Conservation (phyloP, 2,797 vertebrate genomes). For the Simalia tracyae region DNA sequence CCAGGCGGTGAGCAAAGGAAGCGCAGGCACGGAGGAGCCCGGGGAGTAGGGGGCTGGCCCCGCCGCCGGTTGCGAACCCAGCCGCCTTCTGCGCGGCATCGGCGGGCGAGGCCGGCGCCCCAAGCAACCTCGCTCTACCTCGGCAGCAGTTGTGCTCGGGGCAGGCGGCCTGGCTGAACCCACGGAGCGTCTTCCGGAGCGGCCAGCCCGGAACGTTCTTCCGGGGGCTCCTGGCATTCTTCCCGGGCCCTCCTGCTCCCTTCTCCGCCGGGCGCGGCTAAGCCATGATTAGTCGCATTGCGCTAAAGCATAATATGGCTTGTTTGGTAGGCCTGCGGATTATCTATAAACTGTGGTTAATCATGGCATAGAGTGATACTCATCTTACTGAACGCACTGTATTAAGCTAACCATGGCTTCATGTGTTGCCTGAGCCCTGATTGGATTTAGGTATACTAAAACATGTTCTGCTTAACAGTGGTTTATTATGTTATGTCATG, state of each 20-base stretch:
- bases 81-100: not conserved
- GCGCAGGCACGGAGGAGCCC: not conserved
- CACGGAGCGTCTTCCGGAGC: too few species aligned
- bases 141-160: not conserved
- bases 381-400: not conserved
- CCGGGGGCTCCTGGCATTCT: not conserved
- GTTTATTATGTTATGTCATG: not conserved
- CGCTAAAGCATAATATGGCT: not conserved
- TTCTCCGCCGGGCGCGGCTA: not conserved
- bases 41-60: not conserved
- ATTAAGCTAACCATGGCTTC: not conserved
- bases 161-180: not conserved
- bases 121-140: not conserved
- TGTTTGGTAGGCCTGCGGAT: not conserved
- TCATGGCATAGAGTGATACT: not conserved
- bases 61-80: not conserved
- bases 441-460: not conserved
- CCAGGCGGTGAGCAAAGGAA: not conserved
- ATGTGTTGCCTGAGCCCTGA: not conserved
- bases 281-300: not conserved
- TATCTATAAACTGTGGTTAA: not conserved
- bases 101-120: not conserved
- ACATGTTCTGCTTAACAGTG: not conserved
- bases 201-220: not conserved
- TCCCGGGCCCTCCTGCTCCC: not conserved